A percentile compares a stretch with the other conserved stretches of the same genome.
phyloP scores from a whole-genome alignment of 1,140 invertebrate genomes.

The Drosophila fuyamai region DNA sequence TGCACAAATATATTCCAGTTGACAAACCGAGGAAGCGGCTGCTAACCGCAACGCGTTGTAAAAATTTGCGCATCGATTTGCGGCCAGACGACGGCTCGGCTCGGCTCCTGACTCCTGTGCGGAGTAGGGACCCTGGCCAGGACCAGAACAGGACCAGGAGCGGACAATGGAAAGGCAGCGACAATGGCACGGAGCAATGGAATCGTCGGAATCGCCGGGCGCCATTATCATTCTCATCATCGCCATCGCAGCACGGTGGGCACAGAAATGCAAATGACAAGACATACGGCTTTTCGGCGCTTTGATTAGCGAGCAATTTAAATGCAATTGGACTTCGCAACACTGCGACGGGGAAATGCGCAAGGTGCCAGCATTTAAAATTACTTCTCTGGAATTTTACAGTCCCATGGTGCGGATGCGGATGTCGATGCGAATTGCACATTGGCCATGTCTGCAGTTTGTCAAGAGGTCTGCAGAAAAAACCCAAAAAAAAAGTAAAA shows the following conservation, averaged over 20 bases:
- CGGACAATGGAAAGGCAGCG: constrained; percentile 46
- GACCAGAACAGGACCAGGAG: constrained; percentile 8
- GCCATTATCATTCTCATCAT: constrained; percentile 48
- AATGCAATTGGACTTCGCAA: constrained; percentile 65
- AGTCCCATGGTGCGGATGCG: constrained; percentile 35
- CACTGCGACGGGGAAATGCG: constrained; percentile 11
- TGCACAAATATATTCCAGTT: constrained; percentile 17
- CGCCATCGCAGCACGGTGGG: constrained; percentile 60
- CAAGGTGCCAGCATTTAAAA: constrained; percentile 38
- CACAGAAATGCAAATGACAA: constrained; percentile 68
- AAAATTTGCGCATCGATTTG: constrained; percentile 81
- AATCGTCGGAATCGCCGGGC: constrained; percentile 21
- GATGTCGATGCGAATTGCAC: constrained; percentile 52
- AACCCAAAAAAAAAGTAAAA: constrained; percentile 41
- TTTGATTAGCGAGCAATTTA: constrained; percentile 79
- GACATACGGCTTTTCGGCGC: constrained; percentile 33
- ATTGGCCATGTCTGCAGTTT: constrained; percentile 71
- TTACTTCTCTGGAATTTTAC: constrained; percentile 33
- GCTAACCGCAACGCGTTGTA: constrained; percentile 73
- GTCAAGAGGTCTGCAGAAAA: constrained; percentile 61
- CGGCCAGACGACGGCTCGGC: constrained; percentile 66
- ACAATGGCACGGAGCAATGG: constrained; percentile 26
- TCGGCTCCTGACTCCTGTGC: constrained; percentile 22
- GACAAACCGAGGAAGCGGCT: constrained; percentile 44
- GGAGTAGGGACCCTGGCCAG: constrained; percentile 5